Conservation (phyloP, 2,888 invertebrate species). For the Drosophila colorata region DNA sequence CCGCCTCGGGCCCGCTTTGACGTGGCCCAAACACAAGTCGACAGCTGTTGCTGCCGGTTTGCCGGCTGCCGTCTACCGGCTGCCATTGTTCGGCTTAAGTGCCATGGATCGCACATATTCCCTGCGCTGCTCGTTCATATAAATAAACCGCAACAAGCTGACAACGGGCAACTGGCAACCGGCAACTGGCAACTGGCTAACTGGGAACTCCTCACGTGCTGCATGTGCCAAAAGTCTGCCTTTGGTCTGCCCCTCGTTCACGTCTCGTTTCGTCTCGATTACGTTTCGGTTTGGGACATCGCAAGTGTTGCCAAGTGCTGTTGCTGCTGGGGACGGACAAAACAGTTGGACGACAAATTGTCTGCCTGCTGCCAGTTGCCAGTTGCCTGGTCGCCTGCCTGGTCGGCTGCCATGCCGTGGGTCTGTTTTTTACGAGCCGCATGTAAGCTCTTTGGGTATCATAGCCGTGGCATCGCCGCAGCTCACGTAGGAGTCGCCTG, state of each 20-base stretch:
- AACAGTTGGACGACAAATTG: slow-evolving; percentile 70
- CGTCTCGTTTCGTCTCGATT: slow-evolving; percentile 55
- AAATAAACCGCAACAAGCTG: slow-evolving; percentile 58
- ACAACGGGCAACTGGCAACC: slow-evolving; percentile 33
- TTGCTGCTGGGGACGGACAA: slow-evolving; percentile 52
- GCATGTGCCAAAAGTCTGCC: slow-evolving; percentile 75
- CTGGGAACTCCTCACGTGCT: slow-evolving; percentile 66
- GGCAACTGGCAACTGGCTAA: slow-evolving; percentile 43
- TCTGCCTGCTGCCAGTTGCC: slow-evolving; percentile 31
- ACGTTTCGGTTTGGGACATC: slow-evolving; percentile 75
- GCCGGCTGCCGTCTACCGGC: slow-evolving; percentile 5
- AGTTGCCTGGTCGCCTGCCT: slow-evolving; percentile 20
- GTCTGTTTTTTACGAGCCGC: slow-evolving; percentile 74
- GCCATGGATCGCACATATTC: slow-evolving; percentile 52
- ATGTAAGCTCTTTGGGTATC: slow-evolving; percentile 73
- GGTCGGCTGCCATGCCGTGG: slow-evolving; percentile 25
- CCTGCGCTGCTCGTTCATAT: slow-evolving; percentile 40
- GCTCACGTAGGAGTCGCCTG: slow-evolving; percentile 70
- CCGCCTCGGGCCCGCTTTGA: slow-evolving; percentile 52
- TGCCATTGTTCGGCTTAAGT: slow-evolving; percentile 73
- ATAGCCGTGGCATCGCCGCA: slow-evolving; percentile 57
- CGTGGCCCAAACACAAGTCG: slow-evolving; percentile 42
- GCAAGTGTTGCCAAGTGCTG: slow-evolving; percentile 61
- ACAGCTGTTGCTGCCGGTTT: slow-evolving; percentile 38
- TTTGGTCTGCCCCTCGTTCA: slow-evolving; percentile 9